Evolutionary conservation across 2,888 invertebrate species (phyloP).

Genomic region (Drosophila monieri): DNA sequence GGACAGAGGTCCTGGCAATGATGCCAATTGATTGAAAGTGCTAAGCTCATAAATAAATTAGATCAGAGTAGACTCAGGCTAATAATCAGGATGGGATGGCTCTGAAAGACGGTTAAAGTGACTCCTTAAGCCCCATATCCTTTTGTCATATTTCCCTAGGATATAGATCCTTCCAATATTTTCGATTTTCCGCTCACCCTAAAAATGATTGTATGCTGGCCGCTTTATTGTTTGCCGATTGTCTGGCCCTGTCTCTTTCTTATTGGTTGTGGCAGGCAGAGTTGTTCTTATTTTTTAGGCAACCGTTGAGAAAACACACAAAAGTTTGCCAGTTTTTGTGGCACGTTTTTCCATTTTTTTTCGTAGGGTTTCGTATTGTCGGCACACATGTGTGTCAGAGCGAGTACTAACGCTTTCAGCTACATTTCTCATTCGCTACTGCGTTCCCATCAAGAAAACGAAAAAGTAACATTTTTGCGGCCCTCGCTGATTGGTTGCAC

Average conservation of each 20-base stretch:
- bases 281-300: slow-evolving; percentile 75
- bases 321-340: slow-evolving; percentile 63
- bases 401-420: slow-evolving; percentile 56
- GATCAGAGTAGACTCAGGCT: background rate
- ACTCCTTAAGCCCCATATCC: slow-evolving; percentile 2
- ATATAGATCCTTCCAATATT: no score
- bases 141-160: slow-evolving; percentile 8
- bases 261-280: slow-evolving; percentile 49
- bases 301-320: slow-evolving; percentile 71
- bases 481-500: slow-evolving; percentile 73
- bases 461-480: slow-evolving; percentile 70
- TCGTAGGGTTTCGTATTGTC: background rate
- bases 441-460: slow-evolving; percentile 74
- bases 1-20: slow-evolving; percentile 19
- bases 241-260: slow-evolving; percentile 60
- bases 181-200: no score
- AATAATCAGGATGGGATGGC: background rate
- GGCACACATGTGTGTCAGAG: slow-evolving; percentile 25
- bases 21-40: slow-evolving; percentile 18
- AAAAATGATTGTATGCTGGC: slow-evolving; percentile 10
- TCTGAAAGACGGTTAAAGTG: background rate
- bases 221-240: slow-evolving; percentile 64
- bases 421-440: slow-evolving; percentile 76
- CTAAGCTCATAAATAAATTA: background rate
- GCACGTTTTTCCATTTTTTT: background rate